Evolutionary conservation across 2,797 vertebrate genomes (phyloP).

Genomic region (Smutsia gigantea): DNA sequence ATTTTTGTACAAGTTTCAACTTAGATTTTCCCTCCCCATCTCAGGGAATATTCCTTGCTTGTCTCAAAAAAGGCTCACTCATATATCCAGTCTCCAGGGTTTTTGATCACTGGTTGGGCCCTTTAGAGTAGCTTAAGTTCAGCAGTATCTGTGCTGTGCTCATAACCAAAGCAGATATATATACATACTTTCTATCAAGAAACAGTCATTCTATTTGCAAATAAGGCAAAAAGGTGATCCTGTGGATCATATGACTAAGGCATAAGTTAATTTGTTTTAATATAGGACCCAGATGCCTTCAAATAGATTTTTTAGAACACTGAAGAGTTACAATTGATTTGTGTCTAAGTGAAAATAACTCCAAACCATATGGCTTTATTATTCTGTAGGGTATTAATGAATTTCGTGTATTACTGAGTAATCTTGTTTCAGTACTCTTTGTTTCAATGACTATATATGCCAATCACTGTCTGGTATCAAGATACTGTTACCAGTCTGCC

Average conservation of each 20-base stretch:
- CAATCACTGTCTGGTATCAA: not conserved
- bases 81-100: not conserved
- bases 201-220: not conserved
- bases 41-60: not conserved
- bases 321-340: not conserved
- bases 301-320: not conserved
- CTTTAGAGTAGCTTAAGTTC: not conserved
- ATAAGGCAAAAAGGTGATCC: not conserved
- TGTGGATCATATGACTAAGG: not conserved
- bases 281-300: not conserved
- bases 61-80: not conserved
- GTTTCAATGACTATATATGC: not conserved
- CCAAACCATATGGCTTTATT: not conserved
- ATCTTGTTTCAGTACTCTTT: not conserved
- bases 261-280: conserved; percentile 47
- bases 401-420: not conserved
- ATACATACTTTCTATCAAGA: not conserved
- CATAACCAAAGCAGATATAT: not conserved
- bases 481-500: not conserved
- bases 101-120: not conserved
- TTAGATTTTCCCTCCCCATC: not conserved
- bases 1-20: not conserved
- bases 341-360: not conserved
- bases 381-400: not conserved
- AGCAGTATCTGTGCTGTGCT: not conserved